Evolutionary conservation across 2,113 vertebrate genomes (phyloP).

Genomic region (Cheilinus undulatus): DNA sequence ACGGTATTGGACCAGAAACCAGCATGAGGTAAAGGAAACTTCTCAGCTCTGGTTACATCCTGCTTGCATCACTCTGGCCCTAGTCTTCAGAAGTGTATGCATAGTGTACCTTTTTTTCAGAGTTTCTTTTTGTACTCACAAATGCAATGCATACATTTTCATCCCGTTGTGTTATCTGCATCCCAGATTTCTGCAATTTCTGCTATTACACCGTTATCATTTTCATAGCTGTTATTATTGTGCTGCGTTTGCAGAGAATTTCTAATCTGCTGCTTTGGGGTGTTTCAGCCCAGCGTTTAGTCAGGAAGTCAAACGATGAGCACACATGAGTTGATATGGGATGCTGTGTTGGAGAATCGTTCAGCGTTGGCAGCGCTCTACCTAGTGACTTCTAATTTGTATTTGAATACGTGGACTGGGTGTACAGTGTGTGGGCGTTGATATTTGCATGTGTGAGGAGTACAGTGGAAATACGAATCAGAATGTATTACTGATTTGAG

Average conservation of each 20-base stretch:
- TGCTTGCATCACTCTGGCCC: slow-evolving; percentile 41
- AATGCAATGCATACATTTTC: background rate
- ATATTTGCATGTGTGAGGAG: slow-evolving; percentile 25
- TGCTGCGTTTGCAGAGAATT: background rate
- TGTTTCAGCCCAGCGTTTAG: background rate
- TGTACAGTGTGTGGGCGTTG: slow-evolving; percentile 8
- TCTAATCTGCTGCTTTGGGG: background rate
- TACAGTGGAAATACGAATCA: slow-evolving; percentile 17
- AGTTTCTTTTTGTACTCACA: slow-evolving; percentile 17
- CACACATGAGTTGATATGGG: background rate
- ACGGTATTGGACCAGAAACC: slow-evolving; percentile 47
- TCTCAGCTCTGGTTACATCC: slow-evolving; percentile 32
- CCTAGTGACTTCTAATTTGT: slow-evolving; percentile 24
- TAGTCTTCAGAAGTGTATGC: background rate
- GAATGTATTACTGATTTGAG: background rate
- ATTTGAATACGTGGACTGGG: slow-evolving; percentile 25
- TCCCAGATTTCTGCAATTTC: background rate
- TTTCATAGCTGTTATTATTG: background rate
- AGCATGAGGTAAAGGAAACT: slow-evolving; percentile 43
- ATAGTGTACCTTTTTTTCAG: background rate
- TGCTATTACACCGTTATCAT: background rate
- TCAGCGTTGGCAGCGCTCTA: background rate
- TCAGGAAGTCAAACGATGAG: background rate
- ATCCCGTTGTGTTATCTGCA: background rate
- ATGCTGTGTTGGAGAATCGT: background rate